Conservation (phyloP, 2,113 vertebrate species). For the Pagrus major region DNA sequence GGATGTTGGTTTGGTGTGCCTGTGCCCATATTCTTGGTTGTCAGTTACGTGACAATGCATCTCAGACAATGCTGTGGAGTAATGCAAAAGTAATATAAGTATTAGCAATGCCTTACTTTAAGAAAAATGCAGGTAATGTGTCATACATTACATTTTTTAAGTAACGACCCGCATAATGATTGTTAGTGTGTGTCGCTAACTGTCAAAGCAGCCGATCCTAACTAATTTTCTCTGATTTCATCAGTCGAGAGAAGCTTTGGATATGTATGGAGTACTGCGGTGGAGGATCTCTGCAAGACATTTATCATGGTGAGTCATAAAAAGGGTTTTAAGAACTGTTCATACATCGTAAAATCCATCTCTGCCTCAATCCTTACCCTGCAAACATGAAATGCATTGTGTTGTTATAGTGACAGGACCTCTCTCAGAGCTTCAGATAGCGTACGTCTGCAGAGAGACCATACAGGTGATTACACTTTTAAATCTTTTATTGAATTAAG, state of each 20-base stretch:
- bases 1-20: no score
- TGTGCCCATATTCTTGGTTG: no score
- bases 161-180: no score
- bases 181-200: neutral
- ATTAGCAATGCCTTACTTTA: no score
- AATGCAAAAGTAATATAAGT: no score
- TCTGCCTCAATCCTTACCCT: neutral
- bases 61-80: no score
- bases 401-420: slow-evolving; percentile 91
- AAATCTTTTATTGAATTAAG: neutral
- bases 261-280: slow-evolving; percentile 99
- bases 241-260: slow-evolving; percentile 96
- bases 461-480: slow-evolving; percentile 88
- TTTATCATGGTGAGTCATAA: slow-evolving; percentile 89
- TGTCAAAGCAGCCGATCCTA: neutral
- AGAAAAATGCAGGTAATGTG: no score
- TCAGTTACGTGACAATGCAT: no score
- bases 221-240: neutral
- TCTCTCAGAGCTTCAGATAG: slow-evolving; percentile 94
- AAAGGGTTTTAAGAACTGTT: neutral
- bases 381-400: slow-evolving; percentile 8
- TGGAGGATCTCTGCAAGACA: slow-evolving; percentile 96
- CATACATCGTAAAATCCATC: neutral
- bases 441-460: slow-evolving; percentile 96
- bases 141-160: no score